phyloP scores from a whole-genome alignment of 2,113 vertebrate species.

The Eubucco bourcierii region DNA sequence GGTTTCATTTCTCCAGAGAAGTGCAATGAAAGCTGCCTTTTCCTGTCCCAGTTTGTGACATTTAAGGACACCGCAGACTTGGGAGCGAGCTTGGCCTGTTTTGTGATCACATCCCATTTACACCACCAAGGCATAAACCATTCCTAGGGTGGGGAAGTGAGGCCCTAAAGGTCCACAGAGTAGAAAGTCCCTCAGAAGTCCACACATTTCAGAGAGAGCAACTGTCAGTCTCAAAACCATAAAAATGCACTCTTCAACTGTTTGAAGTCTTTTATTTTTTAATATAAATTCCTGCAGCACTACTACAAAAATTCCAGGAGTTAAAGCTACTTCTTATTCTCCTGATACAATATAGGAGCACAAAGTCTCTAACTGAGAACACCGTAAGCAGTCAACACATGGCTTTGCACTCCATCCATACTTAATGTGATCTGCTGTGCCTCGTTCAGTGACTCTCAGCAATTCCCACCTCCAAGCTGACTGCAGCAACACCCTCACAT shows the following conservation, averaged over 20 bases:
- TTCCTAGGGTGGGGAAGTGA: background rate
- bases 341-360: fast-evolving
- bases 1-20: background rate
- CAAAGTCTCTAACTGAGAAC: background rate
- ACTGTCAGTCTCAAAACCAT: background rate
- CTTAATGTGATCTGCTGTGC: background rate
- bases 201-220: background rate
- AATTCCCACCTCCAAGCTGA: background rate
- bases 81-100: background rate
- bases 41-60: background rate
- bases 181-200: background rate
- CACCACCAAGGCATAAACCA: background rate
- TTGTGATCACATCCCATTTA: background rate
- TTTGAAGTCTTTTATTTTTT: background rate
- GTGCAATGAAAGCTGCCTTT: background rate
- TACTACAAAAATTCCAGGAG: background rate
- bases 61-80: background rate
- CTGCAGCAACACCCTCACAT: background rate
- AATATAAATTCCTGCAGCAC: background rate
- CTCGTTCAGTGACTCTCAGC: background rate
- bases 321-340: background rate
- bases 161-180: background rate
- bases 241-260: background rate
- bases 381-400: background rate
- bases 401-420: fast-evolving